Evolutionary conservation across 2,888 invertebrate species (phyloP).

Genomic region (Tetragonisca angustula): DNA sequence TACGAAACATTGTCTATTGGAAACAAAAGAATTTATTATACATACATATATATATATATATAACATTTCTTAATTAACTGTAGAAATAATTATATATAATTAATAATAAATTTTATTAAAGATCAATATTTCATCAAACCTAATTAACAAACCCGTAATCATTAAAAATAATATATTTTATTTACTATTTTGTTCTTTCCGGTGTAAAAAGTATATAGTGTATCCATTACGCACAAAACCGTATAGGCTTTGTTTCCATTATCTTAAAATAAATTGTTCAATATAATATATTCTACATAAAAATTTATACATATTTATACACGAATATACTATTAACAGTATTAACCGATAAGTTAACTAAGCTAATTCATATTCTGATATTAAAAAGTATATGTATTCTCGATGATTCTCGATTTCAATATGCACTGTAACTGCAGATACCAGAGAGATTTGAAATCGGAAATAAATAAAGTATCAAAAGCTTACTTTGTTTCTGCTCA

Average conservation of each 20-base stretch:
- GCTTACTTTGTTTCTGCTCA: not conserved
- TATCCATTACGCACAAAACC: not conserved
- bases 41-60: not conserved
- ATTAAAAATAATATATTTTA: not conserved
- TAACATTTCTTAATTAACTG: conserved; percentile 15
- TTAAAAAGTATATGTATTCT: not conserved
- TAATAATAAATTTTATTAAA: conserved; percentile 20
- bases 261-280: not conserved
- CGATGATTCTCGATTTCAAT: not conserved
- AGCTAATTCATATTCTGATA: conserved; percentile 3
- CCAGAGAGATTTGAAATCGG: not conserved
- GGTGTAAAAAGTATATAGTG: not conserved
- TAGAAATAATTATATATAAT: not conserved
- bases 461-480: not conserved
- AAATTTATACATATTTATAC: conserved; percentile 1
- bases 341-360: not conserved
- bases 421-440: not conserved
- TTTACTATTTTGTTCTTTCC: conserved; percentile 8
- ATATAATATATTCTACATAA: conserved; percentile 1
- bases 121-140: not conserved
- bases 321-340: not conserved
- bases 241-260: conserved; percentile 1
- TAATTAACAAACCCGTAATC: not conserved
- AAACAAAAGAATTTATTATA: conserved; percentile 23
- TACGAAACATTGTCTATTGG: conserved; percentile 9